phyloP scores from a whole-genome alignment of 2,797 vertebrate genomes.

The Chaunax sp. region DNA sequence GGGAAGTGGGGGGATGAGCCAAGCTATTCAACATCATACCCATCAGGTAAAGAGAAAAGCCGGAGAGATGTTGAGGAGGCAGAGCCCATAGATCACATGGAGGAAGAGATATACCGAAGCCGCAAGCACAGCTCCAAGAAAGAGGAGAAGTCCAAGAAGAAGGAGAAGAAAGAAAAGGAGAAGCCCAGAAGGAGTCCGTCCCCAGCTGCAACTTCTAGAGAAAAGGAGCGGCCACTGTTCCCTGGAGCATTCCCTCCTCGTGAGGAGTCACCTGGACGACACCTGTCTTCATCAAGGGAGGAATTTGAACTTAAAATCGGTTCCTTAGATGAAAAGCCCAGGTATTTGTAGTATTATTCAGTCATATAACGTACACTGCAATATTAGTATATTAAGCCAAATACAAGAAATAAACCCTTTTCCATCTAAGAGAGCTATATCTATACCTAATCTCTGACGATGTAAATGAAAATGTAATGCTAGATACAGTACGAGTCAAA shows the following conservation, averaged over 20 bases:
- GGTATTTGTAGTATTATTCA: slow-evolving; percentile 72
- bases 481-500: too few relatives aligned
- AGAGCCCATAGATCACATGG: slow-evolving; percentile 84
- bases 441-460: too few relatives aligned
- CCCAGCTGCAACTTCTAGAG: slow-evolving; percentile 80
- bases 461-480: too few relatives aligned
- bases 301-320: slow-evolving; percentile 92
- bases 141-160: slow-evolving; percentile 88
- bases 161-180: slow-evolving; percentile 85
- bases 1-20: slow-evolving; percentile 94
- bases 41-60: slow-evolving; percentile 86
- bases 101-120: slow-evolving; percentile 89
- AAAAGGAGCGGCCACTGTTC: slow-evolving; percentile 84
- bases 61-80: slow-evolving; percentile 84
- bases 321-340: slow-evolving; percentile 88
- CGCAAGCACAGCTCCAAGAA: slow-evolving; percentile 92
- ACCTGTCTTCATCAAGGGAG: slow-evolving; percentile 87
- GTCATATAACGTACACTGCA: neutral
- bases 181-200: slow-evolving; percentile 86
- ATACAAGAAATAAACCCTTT: neutral
- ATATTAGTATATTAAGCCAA: neutral
- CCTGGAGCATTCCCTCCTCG: slow-evolving; percentile 79
- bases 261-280: slow-evolving; percentile 78
- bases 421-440: too few relatives aligned
- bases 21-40: slow-evolving; percentile 77